Conservation (phyloP, 2,113 vertebrate genomes). For the Ciconia maguari region DNA sequence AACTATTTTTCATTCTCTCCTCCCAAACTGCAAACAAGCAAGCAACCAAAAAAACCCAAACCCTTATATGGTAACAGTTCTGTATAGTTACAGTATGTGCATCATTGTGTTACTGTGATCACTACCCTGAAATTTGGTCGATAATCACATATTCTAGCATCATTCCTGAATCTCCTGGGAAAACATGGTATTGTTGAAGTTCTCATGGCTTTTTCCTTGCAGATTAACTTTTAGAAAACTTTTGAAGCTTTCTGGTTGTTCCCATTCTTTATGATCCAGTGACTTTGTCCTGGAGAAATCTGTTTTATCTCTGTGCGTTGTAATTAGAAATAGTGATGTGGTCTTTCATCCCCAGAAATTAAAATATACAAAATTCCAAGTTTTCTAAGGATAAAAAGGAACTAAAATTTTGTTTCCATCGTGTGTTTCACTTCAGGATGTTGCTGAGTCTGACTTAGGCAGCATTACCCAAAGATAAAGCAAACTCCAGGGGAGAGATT, state of each 20-base stretch:
- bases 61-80: not conserved
- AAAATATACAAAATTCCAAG: not conserved
- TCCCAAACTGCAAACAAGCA: not conserved
- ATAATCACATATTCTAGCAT: not conserved
- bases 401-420: not conserved
- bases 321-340: not conserved
- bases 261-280: not conserved
- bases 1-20: constrained; percentile 12
- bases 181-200: not conserved
- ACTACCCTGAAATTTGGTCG: not conserved
- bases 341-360: not conserved
- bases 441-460: not conserved
- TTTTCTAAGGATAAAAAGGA: not conserved
- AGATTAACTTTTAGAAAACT: not conserved
- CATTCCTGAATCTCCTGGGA: not conserved
- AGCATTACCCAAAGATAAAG: not conserved
- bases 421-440: not conserved
- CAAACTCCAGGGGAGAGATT: not conserved
- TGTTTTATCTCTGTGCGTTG: not conserved
- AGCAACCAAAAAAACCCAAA: not conserved
- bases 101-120: not conserved
- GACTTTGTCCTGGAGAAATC: not conserved
- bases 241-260: not conserved
- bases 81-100: not conserved
- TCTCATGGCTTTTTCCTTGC: not conserved